Conservation (phyloP, 1,140 invertebrate genomes). For the Chironomus striatipennis region DNA sequence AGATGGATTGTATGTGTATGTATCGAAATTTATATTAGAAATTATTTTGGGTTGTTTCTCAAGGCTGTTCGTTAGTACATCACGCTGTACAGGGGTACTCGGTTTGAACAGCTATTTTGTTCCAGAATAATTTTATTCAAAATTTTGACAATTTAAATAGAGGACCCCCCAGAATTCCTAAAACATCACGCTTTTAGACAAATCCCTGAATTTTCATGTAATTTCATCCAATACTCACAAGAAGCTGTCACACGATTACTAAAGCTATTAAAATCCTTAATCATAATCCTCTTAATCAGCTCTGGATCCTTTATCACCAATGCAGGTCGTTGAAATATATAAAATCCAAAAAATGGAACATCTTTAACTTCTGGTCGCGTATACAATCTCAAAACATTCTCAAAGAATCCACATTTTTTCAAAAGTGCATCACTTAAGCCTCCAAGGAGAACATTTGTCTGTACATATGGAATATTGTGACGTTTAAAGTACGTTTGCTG, state of each 20-base stretch:
- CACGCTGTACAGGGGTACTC: too few relatives aligned
- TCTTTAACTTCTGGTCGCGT: slow-evolving; percentile 18
- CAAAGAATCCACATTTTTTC: background rate
- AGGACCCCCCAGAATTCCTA: too few relatives aligned
- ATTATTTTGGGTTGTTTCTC: too few relatives aligned
- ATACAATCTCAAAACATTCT: background rate
- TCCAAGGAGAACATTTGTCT: background rate
- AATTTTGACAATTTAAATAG: too few relatives aligned
- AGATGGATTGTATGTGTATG: too few relatives aligned
- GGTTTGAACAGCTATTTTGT: too few relatives aligned
- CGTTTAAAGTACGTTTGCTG: background rate
- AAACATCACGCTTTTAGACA: too few relatives aligned
- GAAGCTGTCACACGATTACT: slow-evolving; percentile 33
- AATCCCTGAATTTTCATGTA: too few relatives aligned
- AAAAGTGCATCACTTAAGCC: background rate
- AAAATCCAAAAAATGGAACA: slow-evolving; percentile 40
- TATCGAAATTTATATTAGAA: too few relatives aligned
- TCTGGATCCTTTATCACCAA: slow-evolving; percentile 45
- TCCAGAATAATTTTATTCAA: too few relatives aligned
- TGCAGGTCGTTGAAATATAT: slow-evolving; percentile 41
- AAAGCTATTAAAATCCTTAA: slow-evolving; percentile 44
- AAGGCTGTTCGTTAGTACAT: too few relatives aligned
- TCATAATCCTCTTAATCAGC: slow-evolving; percentile 43
- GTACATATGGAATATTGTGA: background rate
- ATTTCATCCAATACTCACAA: background rate